A percentile compares a stretch with the other conserved stretches of the same genome.
phyloP scores from a whole-genome alignment of 1,140 invertebrate species.

The Anthonomus grandis region DNA sequence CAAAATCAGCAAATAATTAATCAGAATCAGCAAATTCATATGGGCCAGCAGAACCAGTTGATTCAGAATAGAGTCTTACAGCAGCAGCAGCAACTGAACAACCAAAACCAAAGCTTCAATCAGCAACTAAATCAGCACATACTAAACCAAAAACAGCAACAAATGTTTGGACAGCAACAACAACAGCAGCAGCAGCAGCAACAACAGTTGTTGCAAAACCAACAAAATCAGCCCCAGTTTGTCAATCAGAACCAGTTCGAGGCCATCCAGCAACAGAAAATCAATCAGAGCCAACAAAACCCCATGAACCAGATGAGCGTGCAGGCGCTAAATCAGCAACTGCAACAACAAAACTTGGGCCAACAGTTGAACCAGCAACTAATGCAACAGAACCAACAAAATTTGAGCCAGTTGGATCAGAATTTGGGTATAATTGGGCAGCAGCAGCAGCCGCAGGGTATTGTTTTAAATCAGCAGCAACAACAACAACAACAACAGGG shows the following conservation, averaged over 20 bases:
- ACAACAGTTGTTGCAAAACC: constrained; percentile 31
- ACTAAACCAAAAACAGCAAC: constrained; percentile 27
- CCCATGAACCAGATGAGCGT: constrained; percentile 21
- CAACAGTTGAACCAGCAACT: constrained; percentile 38
- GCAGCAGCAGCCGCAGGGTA: constrained; percentile 25
- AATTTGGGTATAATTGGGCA: constrained; percentile 18
- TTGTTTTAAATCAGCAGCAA: constrained; percentile 2
- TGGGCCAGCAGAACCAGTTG: constrained; percentile 17
- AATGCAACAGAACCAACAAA: constrained; percentile 35
- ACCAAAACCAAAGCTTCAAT: constrained; percentile 23
- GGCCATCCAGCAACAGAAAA: constrained; percentile 19
- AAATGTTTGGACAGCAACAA: constrained; percentile 28
- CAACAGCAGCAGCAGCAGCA: constrained; percentile 27
- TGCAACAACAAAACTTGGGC: constrained; percentile 27
- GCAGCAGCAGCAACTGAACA: constrained; percentile 30
- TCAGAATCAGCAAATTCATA: constrained; percentile 12
- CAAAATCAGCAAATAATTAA: constrained; percentile 9
- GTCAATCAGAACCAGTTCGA: constrained; percentile 30
- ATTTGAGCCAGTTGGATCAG: not conserved
- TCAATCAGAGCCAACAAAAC: constrained; percentile 16
- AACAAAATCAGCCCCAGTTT: constrained; percentile 30
- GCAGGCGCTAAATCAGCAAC: constrained; percentile 28
- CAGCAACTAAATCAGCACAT: constrained; percentile 24
- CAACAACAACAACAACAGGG: constrained; percentile 24
- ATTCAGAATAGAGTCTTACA: constrained; percentile 23